Evolutionary conservation across 2,797 vertebrate genomes (phyloP), one percentile per base, ranked within the genome.

Genomic region (Thamnophis elegans): DNA sequence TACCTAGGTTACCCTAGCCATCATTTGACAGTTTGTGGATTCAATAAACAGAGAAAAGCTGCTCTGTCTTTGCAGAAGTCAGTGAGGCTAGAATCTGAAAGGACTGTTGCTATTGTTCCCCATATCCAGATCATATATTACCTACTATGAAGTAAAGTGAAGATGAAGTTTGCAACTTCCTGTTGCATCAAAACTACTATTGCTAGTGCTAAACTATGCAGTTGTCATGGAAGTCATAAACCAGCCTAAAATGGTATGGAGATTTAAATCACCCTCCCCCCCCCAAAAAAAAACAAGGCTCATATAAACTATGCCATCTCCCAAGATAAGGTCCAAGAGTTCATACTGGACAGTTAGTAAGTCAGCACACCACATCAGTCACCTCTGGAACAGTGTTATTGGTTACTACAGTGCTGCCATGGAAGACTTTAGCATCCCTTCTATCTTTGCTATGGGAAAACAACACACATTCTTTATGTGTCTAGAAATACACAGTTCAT

Each of bases 401-500:
- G 32, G 18, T 42, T 22, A 22, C 32, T 78, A 42, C 32, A 78
- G 7, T 78, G 8, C 68, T 42, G 32, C 68, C 18, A 47, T 82
- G 36, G 73, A 25, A 42, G 36, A 47, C 32, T 22, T 42, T 42
- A 42, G 36, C 47, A 60, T 5, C 78, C 89, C 68, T 93, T 65
- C 8, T 28, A 59, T 93, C 62, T 93, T 55, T 90, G 78, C 56
- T 73, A 11, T 6, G 87, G 92, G 94, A 96, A 92, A 92, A 92
- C 95, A 95, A 95, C 93, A 55, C 93, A 92, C 90, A 0, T 95
- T 93, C n/a, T 93, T 59, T 95, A 92, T 94, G 9, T 82, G 93
- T 95, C 95, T 96, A 91, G 96, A 95, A 95, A 95, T 95, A 95
- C 1, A 93, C 95, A 94, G 93, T 96, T 97, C 96, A 96, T 97